Base-by-base conservation (phyloP, 2,888 invertebrate genomes). In the Nomada ferruginata region DNA sequence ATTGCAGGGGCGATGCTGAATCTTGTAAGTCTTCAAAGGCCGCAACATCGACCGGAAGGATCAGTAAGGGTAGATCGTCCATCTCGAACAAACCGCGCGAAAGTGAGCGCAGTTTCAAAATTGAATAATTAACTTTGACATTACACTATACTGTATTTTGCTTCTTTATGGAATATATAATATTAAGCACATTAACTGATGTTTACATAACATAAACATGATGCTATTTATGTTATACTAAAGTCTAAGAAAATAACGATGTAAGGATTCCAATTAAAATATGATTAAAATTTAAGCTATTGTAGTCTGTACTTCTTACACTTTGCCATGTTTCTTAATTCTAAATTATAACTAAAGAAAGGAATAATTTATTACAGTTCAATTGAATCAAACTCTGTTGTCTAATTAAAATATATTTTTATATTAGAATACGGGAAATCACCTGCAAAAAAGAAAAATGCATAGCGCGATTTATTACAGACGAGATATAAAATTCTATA, bases 1-100 rank as follows among this genome's bases (percentile, higher is more conserved):
- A 71, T 85, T 79, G n/a, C 26, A 81, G 76, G 2, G 63, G 81
- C 47, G 63, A 69, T 29, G 29, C 23, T 10, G 69, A 65, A 20
- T 60, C 73, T 1, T 64, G 29, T 7, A 76, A 64, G 61, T 85
- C 81, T 10, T 81, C 66, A 2, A 81, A 29, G 47, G 52, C 55
- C 18, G 26, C 70, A 10, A 52, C 55, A 1, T 75, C 68, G 2
- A 79, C 76, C 11, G 72, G 50, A 29, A 59, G 74, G 57, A 66
- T 42, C 2, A 75, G 60, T n/a, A 65, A 76, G 20, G 66, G 73
- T 23, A 55, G 36, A 29, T 72, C 44, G 61, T 70, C 55, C 0
- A 9, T 53, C 4, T 23, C 59, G 11, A 15, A 23, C 4, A 76
- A 59, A 50, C 13, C 66, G 13, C 57, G 52, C 10, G 52, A 68